Base-by-base conservation (phyloP, 2,113 vertebrate species). In the Lagenorhynchus albirostris region DNA sequence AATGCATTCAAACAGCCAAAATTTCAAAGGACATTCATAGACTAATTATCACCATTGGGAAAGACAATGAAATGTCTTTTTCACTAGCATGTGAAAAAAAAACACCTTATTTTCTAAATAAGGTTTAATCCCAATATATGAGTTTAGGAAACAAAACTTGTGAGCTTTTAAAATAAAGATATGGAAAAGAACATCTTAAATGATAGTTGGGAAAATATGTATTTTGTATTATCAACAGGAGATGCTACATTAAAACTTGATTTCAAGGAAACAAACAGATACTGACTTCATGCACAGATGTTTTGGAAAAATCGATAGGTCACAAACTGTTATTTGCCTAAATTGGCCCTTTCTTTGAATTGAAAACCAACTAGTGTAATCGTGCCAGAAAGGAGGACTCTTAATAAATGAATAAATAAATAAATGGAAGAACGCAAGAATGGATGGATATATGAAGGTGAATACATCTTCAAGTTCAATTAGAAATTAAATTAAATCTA, bases 91-190 rank as follows among this genome's bases (percentile, higher is more conserved):
- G 29, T 41, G 62, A 53, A 82, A 81, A 96, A 38, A 31, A 12
- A 58, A 55, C 9, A 10, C 1, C 74, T 96, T 77, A 71, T 68
- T 90, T 80, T 88, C 47, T 89, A 81, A 81, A 62, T 58, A 79
- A 31, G 53, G 6, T 65, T 93, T 89, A 87, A 80, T 60, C 1
- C 50, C 29, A 67, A 68, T 70, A 81, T 10, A 60, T 63, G 8
- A 14, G 2, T 67, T 95, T 83, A 82, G 67, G 23, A 96, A 96
- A 47, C 33, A 96, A 94, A 93, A 80, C 3, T 44, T 89, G 41
- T 50, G 60, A 79, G 11, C 1, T 95, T 71, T 89, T 91, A 79
- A 84, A 96, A 85, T 84, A 93, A 85, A 91, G 47, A 41, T 62
- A 70, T 41, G 63, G 77, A 71, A 94, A 93, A 89, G 4, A 47